Conservation (phyloP, 2,888 invertebrate species). For the Anodontia alba region DNA sequence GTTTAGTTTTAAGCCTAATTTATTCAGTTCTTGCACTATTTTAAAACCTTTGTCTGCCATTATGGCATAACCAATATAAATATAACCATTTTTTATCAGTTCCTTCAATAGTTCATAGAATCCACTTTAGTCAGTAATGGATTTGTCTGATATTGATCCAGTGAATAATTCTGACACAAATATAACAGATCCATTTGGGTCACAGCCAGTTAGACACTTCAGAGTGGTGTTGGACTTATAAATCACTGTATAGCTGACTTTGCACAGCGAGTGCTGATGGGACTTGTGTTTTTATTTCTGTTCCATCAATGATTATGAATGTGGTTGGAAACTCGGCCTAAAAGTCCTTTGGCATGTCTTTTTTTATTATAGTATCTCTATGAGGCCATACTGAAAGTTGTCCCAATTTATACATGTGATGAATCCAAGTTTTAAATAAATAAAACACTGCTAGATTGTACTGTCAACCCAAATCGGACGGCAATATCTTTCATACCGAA, state of each 20-base stretch:
- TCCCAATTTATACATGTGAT: constrained; percentile 36
- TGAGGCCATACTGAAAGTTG: constrained; percentile 39
- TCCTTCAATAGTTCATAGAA: constrained; percentile 33
- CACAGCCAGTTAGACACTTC: constrained; percentile 40
- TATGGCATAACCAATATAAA: constrained; percentile 8
- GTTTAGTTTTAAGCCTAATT: constrained; percentile 20
- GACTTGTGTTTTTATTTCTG: constrained; percentile 40
- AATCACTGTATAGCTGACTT: constrained; percentile 42
- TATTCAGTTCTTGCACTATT: constrained; percentile 4
- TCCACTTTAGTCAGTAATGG: constrained; percentile 37
- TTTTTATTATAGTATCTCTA: constrained; percentile 39
- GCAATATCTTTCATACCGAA: constrained; percentile 36
- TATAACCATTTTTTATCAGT: constrained; percentile 20
- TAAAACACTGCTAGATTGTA: constrained; percentile 20
- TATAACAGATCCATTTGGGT: constrained; percentile 33
- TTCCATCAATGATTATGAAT: constrained; percentile 45
- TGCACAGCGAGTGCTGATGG: constrained; percentile 33
- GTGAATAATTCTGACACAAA: constrained; percentile 41
- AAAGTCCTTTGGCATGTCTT: constrained; percentile 44
- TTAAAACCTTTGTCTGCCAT: constrained; percentile 34
- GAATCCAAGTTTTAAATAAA: constrained; percentile 31
- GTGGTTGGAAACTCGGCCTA: constrained; percentile 42
- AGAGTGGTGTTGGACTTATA: constrained; percentile 37
- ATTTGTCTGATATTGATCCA: constrained; percentile 42
- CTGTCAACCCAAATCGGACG: constrained; percentile 10